phyloP scores from a whole-genome alignment of 2,888 invertebrate species.

The Penaeus monodon region DNA sequence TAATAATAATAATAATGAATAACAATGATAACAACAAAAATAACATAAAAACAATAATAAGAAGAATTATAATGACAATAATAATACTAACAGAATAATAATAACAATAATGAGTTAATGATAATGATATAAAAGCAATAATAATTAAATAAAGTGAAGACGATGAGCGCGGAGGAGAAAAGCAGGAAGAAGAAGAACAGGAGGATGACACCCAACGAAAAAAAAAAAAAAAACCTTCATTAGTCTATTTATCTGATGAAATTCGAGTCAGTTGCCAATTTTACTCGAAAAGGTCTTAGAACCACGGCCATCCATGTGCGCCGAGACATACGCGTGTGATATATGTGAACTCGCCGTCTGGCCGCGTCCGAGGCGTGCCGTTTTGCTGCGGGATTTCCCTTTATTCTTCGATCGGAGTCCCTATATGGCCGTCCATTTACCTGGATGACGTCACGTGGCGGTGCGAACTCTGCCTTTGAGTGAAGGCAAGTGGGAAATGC shows the following conservation, averaged over 20 bases:
- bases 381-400: slow-evolving; percentile 13
- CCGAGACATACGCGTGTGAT: slow-evolving; percentile 41
- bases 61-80: no score
- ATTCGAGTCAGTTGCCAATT: slow-evolving; percentile 29
- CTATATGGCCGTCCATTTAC: slow-evolving; percentile 31
- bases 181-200: no score
- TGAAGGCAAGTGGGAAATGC: slow-evolving; percentile 44
- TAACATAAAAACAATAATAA: no score
- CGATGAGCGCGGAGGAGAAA: no score
- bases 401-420: slow-evolving; percentile 31
- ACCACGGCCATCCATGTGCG: slow-evolving; percentile 34
- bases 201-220: no score
- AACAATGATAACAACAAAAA: no score
- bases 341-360: slow-evolving; percentile 30
- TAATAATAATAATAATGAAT: no score
- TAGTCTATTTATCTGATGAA: neutral
- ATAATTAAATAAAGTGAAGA: no score
- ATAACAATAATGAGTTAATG: no score
- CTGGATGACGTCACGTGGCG: slow-evolving; percentile 32
- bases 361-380: slow-evolving; percentile 18
- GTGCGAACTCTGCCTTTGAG: slow-evolving; percentile 38
- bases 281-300: slow-evolving; percentile 30
- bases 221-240: neutral
- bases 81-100: no score
- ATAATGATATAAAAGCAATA: no score